A percentile compares a stretch with the other conserved stretches of the same genome.
Conservation (phyloP, 2,888 invertebrate genomes). For the Mythimna impura region DNA sequence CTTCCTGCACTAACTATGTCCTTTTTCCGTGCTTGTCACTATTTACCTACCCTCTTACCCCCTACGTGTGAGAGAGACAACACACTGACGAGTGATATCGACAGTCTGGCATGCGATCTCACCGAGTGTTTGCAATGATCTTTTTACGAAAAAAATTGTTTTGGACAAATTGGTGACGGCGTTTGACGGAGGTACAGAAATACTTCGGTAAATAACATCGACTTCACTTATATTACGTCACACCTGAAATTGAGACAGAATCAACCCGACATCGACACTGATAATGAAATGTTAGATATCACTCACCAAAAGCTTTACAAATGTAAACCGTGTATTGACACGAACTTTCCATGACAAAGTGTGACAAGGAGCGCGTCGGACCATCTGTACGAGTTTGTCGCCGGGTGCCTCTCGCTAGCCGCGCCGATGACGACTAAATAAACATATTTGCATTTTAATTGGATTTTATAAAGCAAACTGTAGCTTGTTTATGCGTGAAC, state of each 20-base stretch:
- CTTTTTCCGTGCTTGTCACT: slow-evolving; percentile 27
- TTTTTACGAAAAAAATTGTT: slow-evolving; percentile 17
- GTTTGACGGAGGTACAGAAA: slow-evolving; percentile 26
- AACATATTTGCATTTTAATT: slow-evolving; percentile 51
- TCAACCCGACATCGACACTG: neutral
- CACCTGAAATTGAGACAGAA: slow-evolving; percentile 3
- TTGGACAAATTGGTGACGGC: slow-evolving; percentile 3
- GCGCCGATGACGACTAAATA: slow-evolving; percentile 25
- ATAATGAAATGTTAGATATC: neutral
- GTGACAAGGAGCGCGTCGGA: neutral
- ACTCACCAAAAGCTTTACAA: neutral
- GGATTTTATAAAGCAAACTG: slow-evolving; percentile 35
- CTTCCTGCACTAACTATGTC: slow-evolving; percentile 38
- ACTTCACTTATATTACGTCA: neutral
- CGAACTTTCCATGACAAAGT: slow-evolving; percentile 16
- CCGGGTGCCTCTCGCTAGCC: neutral
- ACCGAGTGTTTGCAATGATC: slow-evolving; percentile 4
- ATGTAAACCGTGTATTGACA: slow-evolving; percentile 4
- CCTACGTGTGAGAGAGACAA: slow-evolving; percentile 6
- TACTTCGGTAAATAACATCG: slow-evolving; percentile 8
- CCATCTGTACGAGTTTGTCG: neutral
- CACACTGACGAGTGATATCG: slow-evolving; percentile 11
- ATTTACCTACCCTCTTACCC: neutral
- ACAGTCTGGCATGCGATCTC: slow-evolving; percentile 8
- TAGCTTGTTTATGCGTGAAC: slow-evolving; percentile 35